Evolutionary conservation across 1,140 invertebrate genomes (phyloP), one percentile per base, ranked within the genome.

Genomic region (Antheraea pernyi): DNA sequence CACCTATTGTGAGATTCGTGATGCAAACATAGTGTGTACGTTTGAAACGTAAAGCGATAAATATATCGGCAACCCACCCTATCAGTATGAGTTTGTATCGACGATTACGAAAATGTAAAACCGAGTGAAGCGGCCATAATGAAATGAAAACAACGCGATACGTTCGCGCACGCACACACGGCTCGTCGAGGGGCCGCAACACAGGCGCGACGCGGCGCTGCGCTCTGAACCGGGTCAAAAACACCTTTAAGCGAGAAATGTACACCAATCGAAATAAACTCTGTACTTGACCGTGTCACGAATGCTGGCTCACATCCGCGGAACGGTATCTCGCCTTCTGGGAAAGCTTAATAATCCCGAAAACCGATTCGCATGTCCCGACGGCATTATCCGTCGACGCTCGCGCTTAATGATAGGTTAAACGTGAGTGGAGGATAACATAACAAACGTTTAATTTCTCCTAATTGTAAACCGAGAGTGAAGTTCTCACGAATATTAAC

Each of bases 61-160:
- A 61, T 61, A 61, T 70, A 64, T 76, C 73, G 81, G 53, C 82
- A 86, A 80, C 85, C 85, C 81, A 80, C 86, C 86, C 81, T 88
- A 85, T 76, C 78, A 68, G 71, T 67, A 71, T 30, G 72, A 76
- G 77, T 82, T 84, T 79, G 82, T 85, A 85, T 88, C 85, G 82
- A 75, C 80, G 84, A 89, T 91, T 89, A 89, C 85, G 85, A 88
- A 89, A 89, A 89, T 85, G 86, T 89, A 89, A 89, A 89, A 88
- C 85, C 84, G 80, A 88, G 86, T 86, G 86, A 89, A 85, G 84
- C 85, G 84, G 83, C 81, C 82, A 82, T 89, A 86, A 88, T 89
- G 85, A 83, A 90, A 89, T 85, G 85, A 88, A 88, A 91, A 91
- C 87, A 89, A 87, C 82, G 81, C 78, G 77, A 67, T 78, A 77